Evolutionary conservation across 2,888 invertebrate species (phyloP).

Genomic region (Lepidochitona cinerea): DNA sequence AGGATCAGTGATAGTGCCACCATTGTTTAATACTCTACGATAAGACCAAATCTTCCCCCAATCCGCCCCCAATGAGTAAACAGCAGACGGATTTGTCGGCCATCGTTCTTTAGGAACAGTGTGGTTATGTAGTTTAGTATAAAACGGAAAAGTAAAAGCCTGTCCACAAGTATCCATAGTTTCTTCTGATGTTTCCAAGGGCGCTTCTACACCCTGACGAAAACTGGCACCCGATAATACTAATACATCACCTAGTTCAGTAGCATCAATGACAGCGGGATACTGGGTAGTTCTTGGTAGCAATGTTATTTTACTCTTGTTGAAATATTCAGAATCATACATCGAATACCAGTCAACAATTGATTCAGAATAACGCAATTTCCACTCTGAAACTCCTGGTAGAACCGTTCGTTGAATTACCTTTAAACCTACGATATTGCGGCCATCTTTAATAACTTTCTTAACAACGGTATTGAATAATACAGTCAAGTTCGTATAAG

Average conservation of each 20-base stretch:
- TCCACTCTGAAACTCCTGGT: slow-evolving; percentile 13
- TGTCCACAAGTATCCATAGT: slow-evolving; percentile 29
- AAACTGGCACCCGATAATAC: slow-evolving; percentile 23
- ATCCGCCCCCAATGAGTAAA: slow-evolving; percentile 7
- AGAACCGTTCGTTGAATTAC: slow-evolving; percentile 19
- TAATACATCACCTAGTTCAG: slow-evolving; percentile 26
- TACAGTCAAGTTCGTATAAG: slow-evolving; percentile 20
- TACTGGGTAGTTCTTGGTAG: not conserved
- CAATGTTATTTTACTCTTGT: slow-evolving; percentile 13
- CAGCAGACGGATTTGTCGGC: slow-evolving; percentile 12
- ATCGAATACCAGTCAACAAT: slow-evolving; percentile 28
- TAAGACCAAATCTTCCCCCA: slow-evolving; percentile 33
- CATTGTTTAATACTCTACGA: slow-evolving; percentile 16
- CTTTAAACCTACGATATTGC: slow-evolving; percentile 7
- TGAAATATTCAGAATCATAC: slow-evolving; percentile 18
- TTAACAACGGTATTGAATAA: slow-evolving; percentile 31
- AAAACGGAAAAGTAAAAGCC: slow-evolving; percentile 27
- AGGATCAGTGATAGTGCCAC: slow-evolving; percentile 6
- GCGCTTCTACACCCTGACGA: slow-evolving; percentile 25
- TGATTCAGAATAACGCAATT: slow-evolving; percentile 10
- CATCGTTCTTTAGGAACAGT: not conserved
- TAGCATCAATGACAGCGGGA: slow-evolving; percentile 27
- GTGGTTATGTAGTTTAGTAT: slow-evolving; percentile 6
- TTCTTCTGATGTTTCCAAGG: slow-evolving; percentile 15
- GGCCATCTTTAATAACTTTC: slow-evolving; percentile 1